Evolutionary conservation across 2,888 invertebrate species (phyloP), one percentile per base, ranked within the genome.

Genomic region (Philereme transversata): DNA sequence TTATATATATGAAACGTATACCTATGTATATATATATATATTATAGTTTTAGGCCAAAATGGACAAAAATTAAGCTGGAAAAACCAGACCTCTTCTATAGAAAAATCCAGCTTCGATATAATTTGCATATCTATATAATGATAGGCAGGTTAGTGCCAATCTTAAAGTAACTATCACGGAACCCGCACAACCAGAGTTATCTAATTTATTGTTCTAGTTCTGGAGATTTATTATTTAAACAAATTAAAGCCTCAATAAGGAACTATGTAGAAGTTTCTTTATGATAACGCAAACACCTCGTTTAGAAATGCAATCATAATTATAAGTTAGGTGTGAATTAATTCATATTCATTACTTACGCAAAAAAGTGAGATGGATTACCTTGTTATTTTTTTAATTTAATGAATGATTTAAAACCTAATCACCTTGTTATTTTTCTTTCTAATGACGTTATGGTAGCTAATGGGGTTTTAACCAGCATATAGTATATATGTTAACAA

Each of bases 251-350:
- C n/a, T 41, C 35, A 50, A 36, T 57, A 46, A 54, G 57, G 62
- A 57, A 57, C 33, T 46, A 43, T 10, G 43, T 6, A 22, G 22
- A 22, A 5, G 46, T 36, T 48, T 52, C 22, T 52, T 43, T 47
- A 41, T 48, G 48, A n/a, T 49, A 53, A 59, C 9, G 35, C 43
- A 11, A 46, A 58, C 41, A 57, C 38, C 10, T 34, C 33, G 9
- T 43, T 40, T 10, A 41, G 43, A 52, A 52, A 51, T 52, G 51
- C 9, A 56, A 52, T 45, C 45, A 33, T 50, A n/a, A n/a, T 22
- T 5, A 7, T 43, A 35, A 51, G 50, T 38, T 45, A 50, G 52
- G 52, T 57, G 57, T 50, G 34, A 52, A 56, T 51, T 33, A 43
- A 56, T 56, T 34, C 46, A 36, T 49, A 49, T 45, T 49, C 53